phyloP scores from a whole-genome alignment of 2,888 invertebrate species.

The Prosopocoilus inquinatus region DNA sequence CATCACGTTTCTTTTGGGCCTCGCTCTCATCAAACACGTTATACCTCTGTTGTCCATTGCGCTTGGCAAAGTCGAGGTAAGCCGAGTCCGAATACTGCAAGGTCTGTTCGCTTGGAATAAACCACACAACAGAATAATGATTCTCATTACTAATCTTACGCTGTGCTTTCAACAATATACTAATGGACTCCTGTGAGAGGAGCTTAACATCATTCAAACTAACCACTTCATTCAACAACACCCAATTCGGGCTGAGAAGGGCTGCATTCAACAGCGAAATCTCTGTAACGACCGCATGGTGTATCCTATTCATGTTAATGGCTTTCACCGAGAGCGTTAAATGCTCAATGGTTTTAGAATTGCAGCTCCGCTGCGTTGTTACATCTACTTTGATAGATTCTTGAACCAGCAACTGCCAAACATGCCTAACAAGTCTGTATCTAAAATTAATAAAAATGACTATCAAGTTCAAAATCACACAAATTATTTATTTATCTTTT shows the following conservation, averaged over 20 bases:
- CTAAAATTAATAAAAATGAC: slow-evolving; percentile 34
- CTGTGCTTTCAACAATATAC: slow-evolving; percentile 53
- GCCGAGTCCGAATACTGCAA: slow-evolving; percentile 42
- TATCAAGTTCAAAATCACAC: slow-evolving; percentile 17
- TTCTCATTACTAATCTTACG: slow-evolving; percentile 32
- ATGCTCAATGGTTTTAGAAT: slow-evolving; percentile 52
- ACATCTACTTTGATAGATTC: slow-evolving; percentile 60
- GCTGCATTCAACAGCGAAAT: slow-evolving; percentile 60
- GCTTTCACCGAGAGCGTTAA: slow-evolving; percentile 67
- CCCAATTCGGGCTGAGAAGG: slow-evolving; percentile 63
- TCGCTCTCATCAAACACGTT: slow-evolving; percentile 38
- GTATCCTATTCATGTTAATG: slow-evolving; percentile 67
- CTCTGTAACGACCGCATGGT: slow-evolving; percentile 57
- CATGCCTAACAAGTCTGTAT: slow-evolving; percentile 63
- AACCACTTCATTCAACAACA: slow-evolving; percentile 45
- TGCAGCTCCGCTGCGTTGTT: slow-evolving; percentile 51
- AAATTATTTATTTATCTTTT: slow-evolving; percentile 1
- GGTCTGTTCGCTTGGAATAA: slow-evolving; percentile 34
- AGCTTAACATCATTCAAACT: slow-evolving; percentile 47
- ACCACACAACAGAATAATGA: slow-evolving; percentile 46
- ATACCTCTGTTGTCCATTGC: slow-evolving; percentile 42
- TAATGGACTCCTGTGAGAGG: slow-evolving; percentile 55
- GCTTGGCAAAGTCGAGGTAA: slow-evolving; percentile 52
- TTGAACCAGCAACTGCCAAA: slow-evolving; percentile 62
- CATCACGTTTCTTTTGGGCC: slow-evolving; percentile 35